A percentile compares a stretch with the other conserved stretches of the same genome.
phyloP scores from a whole-genome alignment of 2,888 invertebrate genomes.

The Diloba caeruleocephala region DNA sequence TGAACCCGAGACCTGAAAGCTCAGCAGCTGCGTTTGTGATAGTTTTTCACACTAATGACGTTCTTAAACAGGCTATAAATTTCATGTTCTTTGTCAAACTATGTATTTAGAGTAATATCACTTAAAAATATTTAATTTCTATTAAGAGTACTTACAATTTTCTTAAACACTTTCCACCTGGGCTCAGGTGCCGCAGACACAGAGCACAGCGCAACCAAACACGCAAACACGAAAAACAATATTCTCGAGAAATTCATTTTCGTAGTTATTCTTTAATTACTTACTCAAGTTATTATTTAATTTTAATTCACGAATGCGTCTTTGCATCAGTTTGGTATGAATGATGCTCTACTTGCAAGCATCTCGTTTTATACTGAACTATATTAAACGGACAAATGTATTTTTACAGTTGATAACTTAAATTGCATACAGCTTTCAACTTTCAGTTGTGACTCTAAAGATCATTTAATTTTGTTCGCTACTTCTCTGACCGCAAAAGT shows the following conservation, averaged over 20 bases:
- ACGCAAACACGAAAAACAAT: constrained; percentile 67
- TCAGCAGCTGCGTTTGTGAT: no score
- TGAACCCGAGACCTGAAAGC: no score
- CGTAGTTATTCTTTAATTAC: constrained; percentile 19
- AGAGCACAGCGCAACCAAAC: constrained; percentile 60
- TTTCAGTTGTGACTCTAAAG: not conserved
- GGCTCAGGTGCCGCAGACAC: constrained; percentile 69
- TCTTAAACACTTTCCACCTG: constrained; percentile 71
- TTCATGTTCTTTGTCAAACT: no score
- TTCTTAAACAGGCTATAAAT: no score
- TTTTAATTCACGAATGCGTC: constrained; percentile 8
- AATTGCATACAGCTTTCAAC: constrained; percentile 1
- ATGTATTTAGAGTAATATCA: no score
- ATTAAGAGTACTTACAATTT: constrained; percentile 65
- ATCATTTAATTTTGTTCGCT: not conserved
- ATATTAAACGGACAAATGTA: not conserved
- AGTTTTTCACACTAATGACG: no score
- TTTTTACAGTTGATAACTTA: not conserved
- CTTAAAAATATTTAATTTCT: not conserved
- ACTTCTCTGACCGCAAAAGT: not conserved
- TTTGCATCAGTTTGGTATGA: constrained; percentile 11
- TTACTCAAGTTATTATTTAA: constrained; percentile 15
- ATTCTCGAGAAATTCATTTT: constrained; percentile 69
- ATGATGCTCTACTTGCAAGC: constrained; percentile 32
- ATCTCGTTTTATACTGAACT: constrained; percentile 34